phyloP scores from a whole-genome alignment of 2,797 vertebrate species.

The Phoxinus dragarum region DNA sequence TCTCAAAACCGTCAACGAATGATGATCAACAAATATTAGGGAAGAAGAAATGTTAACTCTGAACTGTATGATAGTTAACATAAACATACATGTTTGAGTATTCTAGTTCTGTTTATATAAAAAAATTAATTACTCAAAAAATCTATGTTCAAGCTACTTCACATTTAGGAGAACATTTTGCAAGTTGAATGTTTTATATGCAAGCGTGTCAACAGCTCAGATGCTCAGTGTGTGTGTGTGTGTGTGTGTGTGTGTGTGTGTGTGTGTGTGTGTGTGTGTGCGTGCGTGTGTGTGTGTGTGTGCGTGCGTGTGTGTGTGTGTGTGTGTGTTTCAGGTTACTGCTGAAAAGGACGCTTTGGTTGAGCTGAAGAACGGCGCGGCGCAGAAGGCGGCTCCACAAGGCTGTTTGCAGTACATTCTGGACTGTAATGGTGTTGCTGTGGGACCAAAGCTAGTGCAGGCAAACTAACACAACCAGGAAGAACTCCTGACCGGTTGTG shows the following conservation, averaged over 20 bases:
- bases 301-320: constrained; percentile 65
- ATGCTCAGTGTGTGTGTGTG: constrained; percentile 58
- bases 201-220: neutral
- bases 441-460: constrained; percentile 96
- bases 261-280: constrained; percentile 66
- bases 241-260: constrained; percentile 66
- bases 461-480: constrained; percentile 73
- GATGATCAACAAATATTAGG: neutral
- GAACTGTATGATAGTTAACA: neutral
- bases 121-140: neutral
- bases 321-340: constrained; percentile 80
- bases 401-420: constrained; percentile 99
- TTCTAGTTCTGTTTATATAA: neutral
- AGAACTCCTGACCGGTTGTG: constrained; percentile 72
- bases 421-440: constrained; percentile 97
- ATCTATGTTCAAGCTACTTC: neutral
- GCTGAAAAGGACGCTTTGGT: constrained; percentile 82
- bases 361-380: constrained; percentile 84
- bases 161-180: neutral
- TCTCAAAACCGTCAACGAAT: too few species aligned
- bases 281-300: constrained; percentile 64
- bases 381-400: constrained; percentile 88
- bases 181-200: neutral
- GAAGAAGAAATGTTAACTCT: neutral
- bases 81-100: neutral